Evolutionary conservation across 1,140 invertebrate species (phyloP), one percentile per base, ranked within the genome.

Genomic region (Sycobia sp.): DNA sequence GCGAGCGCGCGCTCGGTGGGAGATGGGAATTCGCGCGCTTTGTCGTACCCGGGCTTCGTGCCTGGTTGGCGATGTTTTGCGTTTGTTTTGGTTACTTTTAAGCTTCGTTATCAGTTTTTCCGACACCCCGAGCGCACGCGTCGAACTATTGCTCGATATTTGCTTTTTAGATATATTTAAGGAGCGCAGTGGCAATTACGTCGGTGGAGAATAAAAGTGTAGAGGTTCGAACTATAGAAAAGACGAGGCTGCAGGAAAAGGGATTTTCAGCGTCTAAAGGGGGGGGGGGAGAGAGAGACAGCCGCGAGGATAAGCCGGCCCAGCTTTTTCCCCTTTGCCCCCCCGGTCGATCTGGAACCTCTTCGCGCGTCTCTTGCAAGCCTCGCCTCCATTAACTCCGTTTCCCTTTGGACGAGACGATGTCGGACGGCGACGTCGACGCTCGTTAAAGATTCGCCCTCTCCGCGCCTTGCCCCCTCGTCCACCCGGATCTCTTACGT

Each of bases 371-470:
- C 49, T 65, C 62, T 62, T 65, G 49, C n/a, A n/a, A n/a, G n/a
- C n/a, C 65, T 65, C 67, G 61, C 69, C 71, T 72, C 69, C 74
- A 73, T 76, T 76, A 76, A 75, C 69, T 76, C 73, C 68, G 73
- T n/a, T n/a, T 72, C 69, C 62, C 58, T n/a, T n/a, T n/a, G n/a
- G n/a, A n/a, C n/a, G n/a, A n/a, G n/a, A n/a, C n/a, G n/a, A n/a
- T n/a, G n/a, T n/a, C n/a, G n/a, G n/a, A n/a, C 60, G 54, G 68
- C 4, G 1, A 7, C 36, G 14, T 13, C 13, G 63, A 66, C 49
- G 67, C 62, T 74, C 74, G 72, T 75, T 73, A 72, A 67, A 70
- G 64, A 65, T 67, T 63, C 67, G 67, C n/a, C 2, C 32, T 25
- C 20, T 10, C n/a, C 29, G 18, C 7, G n/a, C 22, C 11, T 32